phyloP scores from a whole-genome alignment of 2,888 invertebrate genomes.

The Sclerodermus sp. region DNA sequence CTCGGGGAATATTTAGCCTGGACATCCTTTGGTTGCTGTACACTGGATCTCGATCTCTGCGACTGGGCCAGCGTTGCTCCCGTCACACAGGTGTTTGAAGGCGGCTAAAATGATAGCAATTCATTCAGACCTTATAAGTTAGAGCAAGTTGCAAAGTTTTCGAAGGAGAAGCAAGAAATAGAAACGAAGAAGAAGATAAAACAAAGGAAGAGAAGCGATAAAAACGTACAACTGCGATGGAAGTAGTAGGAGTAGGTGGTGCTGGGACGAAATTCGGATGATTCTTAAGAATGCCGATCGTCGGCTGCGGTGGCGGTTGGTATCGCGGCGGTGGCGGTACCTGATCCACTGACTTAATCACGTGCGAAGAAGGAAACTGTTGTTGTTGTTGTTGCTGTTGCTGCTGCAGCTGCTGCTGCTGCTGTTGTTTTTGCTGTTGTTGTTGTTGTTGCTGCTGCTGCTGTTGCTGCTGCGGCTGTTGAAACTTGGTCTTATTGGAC shows the following conservation, averaged over 20 bases:
- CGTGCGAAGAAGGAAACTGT: conserved; percentile 16
- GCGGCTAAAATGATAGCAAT: no score
- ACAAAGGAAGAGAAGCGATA: neutral
- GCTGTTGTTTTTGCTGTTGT: conserved; percentile 40
- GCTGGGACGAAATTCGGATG: conserved; percentile 51
- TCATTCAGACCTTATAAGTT: no score
- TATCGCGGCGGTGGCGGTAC: conserved; percentile 79
- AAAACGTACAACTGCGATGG: neutral
- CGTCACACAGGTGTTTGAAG: neutral
- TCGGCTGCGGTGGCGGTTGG: conserved; percentile 69
- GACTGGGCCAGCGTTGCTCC: conserved; percentile 9
- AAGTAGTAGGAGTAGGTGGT: conserved; percentile 23
- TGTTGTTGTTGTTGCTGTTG: conserved; percentile 5
- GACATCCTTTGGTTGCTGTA: conserved; percentile 39
- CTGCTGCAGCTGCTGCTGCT: conserved; percentile 25
- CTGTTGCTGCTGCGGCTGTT: conserved; percentile 40
- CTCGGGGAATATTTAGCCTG: conserved; percentile 43
- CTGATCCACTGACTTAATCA: conserved; percentile 46
- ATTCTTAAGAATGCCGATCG: conserved; percentile 67
- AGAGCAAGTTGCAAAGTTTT: no score
- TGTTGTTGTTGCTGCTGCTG: conserved; percentile 22
- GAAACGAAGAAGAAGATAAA: no score
- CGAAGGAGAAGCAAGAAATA: no score
- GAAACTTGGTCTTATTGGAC: conserved; percentile 56
- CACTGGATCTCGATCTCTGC: neutral